Percentiles rank a stretch among this genome's conserved stretches.
phyloP scores from a whole-genome alignment of 2,888 invertebrate genomes.

The Geophilus truncorum region DNA sequence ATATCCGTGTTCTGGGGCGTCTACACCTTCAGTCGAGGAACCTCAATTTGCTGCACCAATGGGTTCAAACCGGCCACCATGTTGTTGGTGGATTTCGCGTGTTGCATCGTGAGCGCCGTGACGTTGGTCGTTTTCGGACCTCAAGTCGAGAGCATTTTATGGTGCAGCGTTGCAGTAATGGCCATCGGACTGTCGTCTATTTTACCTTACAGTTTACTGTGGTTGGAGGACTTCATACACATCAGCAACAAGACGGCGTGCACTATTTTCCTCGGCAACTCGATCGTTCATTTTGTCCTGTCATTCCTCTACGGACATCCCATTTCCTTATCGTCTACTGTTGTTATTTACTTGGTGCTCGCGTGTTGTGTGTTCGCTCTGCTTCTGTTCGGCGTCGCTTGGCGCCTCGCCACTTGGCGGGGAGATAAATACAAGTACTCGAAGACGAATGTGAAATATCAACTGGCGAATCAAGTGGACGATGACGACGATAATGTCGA shows the following conservation, averaged over 20 bases:
- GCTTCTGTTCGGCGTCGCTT: slow-evolving; percentile 44
- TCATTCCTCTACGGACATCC: slow-evolving; percentile 49
- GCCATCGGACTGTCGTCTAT: slow-evolving; percentile 51
- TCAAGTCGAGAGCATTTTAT: slow-evolving; percentile 44
- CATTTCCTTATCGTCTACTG: slow-evolving; percentile 35
- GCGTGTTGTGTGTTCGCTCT: slow-evolving; percentile 40
- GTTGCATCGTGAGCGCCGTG: slow-evolving; percentile 45
- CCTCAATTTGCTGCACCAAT: slow-evolving; percentile 48
- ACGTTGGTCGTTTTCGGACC: slow-evolving; percentile 44
- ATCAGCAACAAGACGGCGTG: slow-evolving; percentile 51
- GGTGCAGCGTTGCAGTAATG: slow-evolving; percentile 48
- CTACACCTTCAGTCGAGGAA: slow-evolving; percentile 49
- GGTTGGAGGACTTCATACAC: slow-evolving; percentile 50
- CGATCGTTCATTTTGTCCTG: slow-evolving; percentile 8
- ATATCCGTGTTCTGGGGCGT: slow-evolving; percentile 51
- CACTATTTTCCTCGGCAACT: slow-evolving; percentile 39
- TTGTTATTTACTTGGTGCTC: slow-evolving; percentile 47
- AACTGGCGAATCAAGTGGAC: slow-evolving; percentile 41
- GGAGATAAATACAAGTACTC: slow-evolving; percentile 40
- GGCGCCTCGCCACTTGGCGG: slow-evolving; percentile 44
- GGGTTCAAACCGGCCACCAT: slow-evolving; percentile 47
- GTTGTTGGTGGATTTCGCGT: slow-evolving; percentile 46
- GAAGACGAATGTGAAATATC: slow-evolving; percentile 39
- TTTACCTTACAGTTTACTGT: slow-evolving; percentile 51
- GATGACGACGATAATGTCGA: slow-evolving; percentile 40